Evolutionary conservation across 2,113 vertebrate species (phyloP), one percentile per base, ranked within the genome.

Genomic region (Ciconia stormi): DNA sequence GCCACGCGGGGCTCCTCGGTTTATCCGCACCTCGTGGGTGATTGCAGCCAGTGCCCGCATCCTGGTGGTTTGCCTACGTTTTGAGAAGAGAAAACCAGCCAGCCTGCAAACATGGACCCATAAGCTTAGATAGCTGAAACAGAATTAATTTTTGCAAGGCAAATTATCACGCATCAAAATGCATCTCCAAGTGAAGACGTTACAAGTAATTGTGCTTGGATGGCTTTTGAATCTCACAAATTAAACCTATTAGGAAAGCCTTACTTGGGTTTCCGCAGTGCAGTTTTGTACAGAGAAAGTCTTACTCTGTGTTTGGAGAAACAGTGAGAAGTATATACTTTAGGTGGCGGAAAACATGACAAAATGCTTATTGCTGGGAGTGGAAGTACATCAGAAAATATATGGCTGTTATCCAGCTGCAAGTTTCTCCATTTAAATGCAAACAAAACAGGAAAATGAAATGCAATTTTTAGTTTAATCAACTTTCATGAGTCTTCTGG

Each of bases 381-480:
- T 93, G 77, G 85, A 80, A 52, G 61, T 23, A 32, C 87, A 50
- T n/a, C 42, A 77, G 52, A 62, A 90, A 96, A 91, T 87, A 94
- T 26, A 86, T 49, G 71, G 88, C 86, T 93, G 5, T 94, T 95
- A 77, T 62, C 73, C 81, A 89, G 93, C 89, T 96, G 91, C 87
- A 95, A 97, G 82, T 93, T 95, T 90, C 92, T 81, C 92, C 74
- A 86, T 96, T 97, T 95, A 96, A 94, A 93, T 97, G 74, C 81
- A 98, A 98, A 94, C 81, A 96, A 97, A 97, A 86, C 88, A 96
- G 59, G 88, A 65, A 97, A 92, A 94, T 96, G 93, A 97, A 96
- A 96, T 82, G 65, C 90, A 92, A 92, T 96, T 97, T 97, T 97
- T 87, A 80, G 69, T 95, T 97, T 96, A 97, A 97, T 97, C 96